phyloP scores from a whole-genome alignment of 1,140 invertebrate species.

The Ostrea edulis region DNA sequence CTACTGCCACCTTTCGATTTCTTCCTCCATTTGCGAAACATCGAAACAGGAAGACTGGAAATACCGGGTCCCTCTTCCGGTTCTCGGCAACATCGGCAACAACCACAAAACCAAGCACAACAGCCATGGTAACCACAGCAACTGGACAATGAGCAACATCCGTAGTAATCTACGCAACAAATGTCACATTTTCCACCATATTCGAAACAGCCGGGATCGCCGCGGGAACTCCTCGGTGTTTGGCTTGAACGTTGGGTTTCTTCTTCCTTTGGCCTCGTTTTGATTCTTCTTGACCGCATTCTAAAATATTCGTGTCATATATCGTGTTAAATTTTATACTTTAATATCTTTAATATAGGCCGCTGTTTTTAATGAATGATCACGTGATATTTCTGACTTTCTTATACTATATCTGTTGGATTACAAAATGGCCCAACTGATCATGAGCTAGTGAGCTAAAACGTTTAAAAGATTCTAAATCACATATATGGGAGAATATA shows the following conservation, averaged over 20 bases:
- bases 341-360: too few relatives aligned
- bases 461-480: too few relatives aligned
- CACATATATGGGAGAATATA: too few relatives aligned
- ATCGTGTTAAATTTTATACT: not conserved
- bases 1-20: conserved; percentile 1
- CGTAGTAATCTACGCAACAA: conserved; percentile 41
- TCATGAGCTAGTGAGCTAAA: too few relatives aligned
- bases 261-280: not conserved
- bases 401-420: too few relatives aligned
- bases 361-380: too few relatives aligned
- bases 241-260: not conserved
- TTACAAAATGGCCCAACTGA: too few relatives aligned
- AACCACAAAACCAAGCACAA: conserved; percentile 29
- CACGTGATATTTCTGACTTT: too few relatives aligned
- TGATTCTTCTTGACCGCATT: not conserved
- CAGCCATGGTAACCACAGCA: conserved; percentile 34
- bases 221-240: not conserved
- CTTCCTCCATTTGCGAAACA: conserved; percentile 4
- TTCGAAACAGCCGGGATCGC: not conserved
- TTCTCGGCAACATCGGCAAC: conserved; percentile 40
- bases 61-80: conserved; percentile 37
- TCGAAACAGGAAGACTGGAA: conserved; percentile 30
- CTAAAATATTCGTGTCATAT: not conserved
- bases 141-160: conserved; percentile 34
- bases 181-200: conserved; percentile 16